Conservation (phyloP, 2,888 invertebrate genomes). For the Agrochola lota region DNA sequence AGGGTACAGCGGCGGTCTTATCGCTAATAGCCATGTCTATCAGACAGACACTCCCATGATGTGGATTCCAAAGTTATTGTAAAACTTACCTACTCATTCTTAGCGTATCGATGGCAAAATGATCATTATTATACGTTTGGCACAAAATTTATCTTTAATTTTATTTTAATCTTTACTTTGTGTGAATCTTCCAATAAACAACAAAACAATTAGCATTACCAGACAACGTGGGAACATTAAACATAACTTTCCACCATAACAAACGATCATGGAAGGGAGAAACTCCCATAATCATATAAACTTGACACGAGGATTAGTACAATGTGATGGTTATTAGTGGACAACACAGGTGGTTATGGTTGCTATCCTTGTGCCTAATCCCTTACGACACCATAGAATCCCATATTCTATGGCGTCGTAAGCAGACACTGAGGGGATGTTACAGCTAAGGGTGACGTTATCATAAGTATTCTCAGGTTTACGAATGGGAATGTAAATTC, state of each 20-base stretch:
- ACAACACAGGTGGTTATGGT: constrained; percentile 50
- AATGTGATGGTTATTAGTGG: constrained; percentile 47
- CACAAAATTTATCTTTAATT: too few relatives aligned
- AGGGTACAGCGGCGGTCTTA: too few relatives aligned
- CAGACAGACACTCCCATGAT: too few relatives aligned
- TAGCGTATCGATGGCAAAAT: too few relatives aligned
- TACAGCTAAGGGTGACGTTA: not conserved
- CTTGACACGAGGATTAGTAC: constrained; percentile 40
- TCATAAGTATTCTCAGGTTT: not conserved
- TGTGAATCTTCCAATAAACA: not conserved
- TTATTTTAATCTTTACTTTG: too few relatives aligned
- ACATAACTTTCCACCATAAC: constrained; percentile 27
- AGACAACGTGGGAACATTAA: constrained; percentile 16
- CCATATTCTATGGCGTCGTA: constrained; percentile 9
- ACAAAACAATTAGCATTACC: constrained; percentile 18
- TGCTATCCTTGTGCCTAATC: constrained; percentile 36
- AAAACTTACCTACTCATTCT: too few relatives aligned
- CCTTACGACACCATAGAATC: constrained; percentile 34
- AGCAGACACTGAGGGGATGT: constrained; percentile 3
- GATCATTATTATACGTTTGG: too few relatives aligned
- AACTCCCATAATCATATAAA: constrained; percentile 33
- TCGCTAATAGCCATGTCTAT: too few relatives aligned
- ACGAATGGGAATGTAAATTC: not conserved
- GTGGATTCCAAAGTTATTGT: too few relatives aligned
- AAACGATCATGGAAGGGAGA: not conserved